Conservation (phyloP, 2,888 invertebrate species). For the Ophion obscuratus region DNA sequence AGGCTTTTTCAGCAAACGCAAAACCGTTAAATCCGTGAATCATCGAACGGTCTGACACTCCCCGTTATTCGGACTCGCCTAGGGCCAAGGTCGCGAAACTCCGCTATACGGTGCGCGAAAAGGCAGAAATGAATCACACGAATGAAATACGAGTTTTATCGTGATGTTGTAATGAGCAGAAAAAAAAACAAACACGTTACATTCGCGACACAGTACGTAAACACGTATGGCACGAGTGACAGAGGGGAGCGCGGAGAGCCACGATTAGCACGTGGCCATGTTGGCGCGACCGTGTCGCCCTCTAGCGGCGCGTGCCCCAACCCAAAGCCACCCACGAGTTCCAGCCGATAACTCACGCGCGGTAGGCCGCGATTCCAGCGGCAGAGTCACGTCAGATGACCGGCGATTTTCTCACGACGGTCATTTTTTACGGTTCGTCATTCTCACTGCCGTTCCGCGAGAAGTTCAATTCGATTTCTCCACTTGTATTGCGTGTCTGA, state of each 20-base stretch:
- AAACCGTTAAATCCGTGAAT: slow-evolving; percentile 59
- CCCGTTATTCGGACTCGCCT: slow-evolving; percentile 37
- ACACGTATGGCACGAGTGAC: slow-evolving; percentile 53
- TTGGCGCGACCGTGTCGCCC: slow-evolving; percentile 76
- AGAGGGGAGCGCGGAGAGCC: slow-evolving; percentile 47
- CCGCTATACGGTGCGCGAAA: slow-evolving; percentile 1
- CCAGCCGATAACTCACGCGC: slow-evolving; percentile 73
- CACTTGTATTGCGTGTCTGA: too few relatives aligned
- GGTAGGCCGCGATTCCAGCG: slow-evolving; percentile 46
- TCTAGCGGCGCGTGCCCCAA: slow-evolving; percentile 61
- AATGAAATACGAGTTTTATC: slow-evolving; percentile 5
- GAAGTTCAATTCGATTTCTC: too few relatives aligned
- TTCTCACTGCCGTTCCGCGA: too few relatives aligned
- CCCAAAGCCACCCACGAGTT: slow-evolving; percentile 26
- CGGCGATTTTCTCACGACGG: too few relatives aligned
- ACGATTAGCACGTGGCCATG: slow-evolving; percentile 81
- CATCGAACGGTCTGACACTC: slow-evolving; percentile 49
- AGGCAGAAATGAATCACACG: neutral
- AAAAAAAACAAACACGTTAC: neutral
- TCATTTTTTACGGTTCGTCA: too few relatives aligned
- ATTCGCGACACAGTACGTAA: slow-evolving; percentile 57
- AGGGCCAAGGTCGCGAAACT: slow-evolving; percentile 45
- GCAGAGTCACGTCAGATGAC: slow-evolving; percentile 1
- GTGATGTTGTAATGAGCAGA: slow-evolving; percentile 11
- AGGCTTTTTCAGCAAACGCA: slow-evolving; percentile 9